Evolutionary conservation across 1,140 invertebrate genomes (phyloP).

Genomic region (Homalodisca vitripennis): DNA sequence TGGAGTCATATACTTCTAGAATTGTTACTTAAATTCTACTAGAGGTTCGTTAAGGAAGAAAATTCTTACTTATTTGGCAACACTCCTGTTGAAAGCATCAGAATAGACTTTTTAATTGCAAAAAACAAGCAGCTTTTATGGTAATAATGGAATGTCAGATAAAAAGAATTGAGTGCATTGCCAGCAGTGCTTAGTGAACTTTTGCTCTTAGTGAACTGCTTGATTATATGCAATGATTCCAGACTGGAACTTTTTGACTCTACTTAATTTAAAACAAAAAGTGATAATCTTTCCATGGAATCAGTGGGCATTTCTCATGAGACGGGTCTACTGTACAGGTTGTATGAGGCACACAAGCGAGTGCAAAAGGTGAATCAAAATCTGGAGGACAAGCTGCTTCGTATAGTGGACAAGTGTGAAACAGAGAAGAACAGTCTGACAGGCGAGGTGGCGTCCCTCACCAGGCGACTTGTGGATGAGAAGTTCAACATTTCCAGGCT

Average conservation of each 20-base stretch:
- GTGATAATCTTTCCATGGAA: not conserved
- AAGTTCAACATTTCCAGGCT: constrained; percentile 82
- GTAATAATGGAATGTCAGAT: too few relatives aligned
- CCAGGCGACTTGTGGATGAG: constrained; percentile 83
- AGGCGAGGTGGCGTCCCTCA: constrained; percentile 83
- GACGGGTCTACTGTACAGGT: constrained; percentile 53
- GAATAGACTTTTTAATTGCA: too few relatives aligned
- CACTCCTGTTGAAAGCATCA: too few relatives aligned
- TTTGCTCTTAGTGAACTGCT: not conserved
- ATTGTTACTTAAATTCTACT: too few relatives aligned
- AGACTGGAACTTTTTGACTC: too few relatives aligned
- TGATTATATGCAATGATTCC: too few relatives aligned
- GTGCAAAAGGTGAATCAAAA: constrained; percentile 95
- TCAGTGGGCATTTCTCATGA: not conserved
- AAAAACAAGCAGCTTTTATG: too few relatives aligned
- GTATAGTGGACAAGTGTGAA: constrained; percentile 91
- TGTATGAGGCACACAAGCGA: constrained; percentile 91
- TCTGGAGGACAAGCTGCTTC: constrained; percentile 91
- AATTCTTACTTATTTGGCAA: too few relatives aligned
- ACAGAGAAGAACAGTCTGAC: constrained; percentile 85
- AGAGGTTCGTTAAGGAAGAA: too few relatives aligned
- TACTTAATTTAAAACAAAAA: not conserved
- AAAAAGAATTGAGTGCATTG: not conserved
- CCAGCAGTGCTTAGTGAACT: not conserved
- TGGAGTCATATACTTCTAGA: too few relatives aligned